Evolutionary conservation across 1,140 invertebrate genomes (phyloP).

Genomic region (Laupala kohalensis): DNA sequence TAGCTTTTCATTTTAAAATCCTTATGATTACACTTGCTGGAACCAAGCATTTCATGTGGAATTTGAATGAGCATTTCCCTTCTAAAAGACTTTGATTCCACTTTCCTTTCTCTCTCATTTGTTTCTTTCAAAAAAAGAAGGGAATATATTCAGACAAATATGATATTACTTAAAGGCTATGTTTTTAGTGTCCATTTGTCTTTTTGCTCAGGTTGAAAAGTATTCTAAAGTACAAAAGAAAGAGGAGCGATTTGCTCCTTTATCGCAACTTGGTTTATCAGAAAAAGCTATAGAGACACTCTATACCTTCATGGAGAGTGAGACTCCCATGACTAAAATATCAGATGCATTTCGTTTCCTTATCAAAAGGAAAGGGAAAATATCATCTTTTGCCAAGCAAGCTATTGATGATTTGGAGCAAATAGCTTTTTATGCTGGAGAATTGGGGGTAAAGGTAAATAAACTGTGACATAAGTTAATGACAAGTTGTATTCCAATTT

Average conservation of each 20-base stretch:
- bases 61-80: no score
- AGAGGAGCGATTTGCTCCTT: slow-evolving; percentile 32
- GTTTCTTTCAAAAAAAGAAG: no score
- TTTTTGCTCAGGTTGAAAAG: slow-evolving; percentile 38
- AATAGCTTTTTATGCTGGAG: slow-evolving; percentile 49
- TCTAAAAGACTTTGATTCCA: no score
- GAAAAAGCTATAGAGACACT: slow-evolving; percentile 54
- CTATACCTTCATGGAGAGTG: slow-evolving; percentile 55
- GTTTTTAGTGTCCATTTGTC: no score
- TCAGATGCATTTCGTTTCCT: slow-evolving; percentile 43
- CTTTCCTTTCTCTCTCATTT: no score
- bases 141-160: no score
- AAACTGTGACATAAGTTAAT: neutral
- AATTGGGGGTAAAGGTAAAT: slow-evolving; percentile 62
- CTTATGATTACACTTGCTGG: no score
- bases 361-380: slow-evolving; percentile 45
- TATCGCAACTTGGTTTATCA: slow-evolving; percentile 52
- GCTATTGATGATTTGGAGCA: slow-evolving; percentile 59
- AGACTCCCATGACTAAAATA: slow-evolving; percentile 51
- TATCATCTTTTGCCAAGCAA: slow-evolving; percentile 46
- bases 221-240: slow-evolving; percentile 54
- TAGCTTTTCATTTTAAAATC: no score
- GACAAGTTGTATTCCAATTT: neutral
- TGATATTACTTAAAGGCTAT: no score
- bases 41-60: no score